Conservation (phyloP, 2,888 invertebrate genomes). For the Vesta saturnalis region DNA sequence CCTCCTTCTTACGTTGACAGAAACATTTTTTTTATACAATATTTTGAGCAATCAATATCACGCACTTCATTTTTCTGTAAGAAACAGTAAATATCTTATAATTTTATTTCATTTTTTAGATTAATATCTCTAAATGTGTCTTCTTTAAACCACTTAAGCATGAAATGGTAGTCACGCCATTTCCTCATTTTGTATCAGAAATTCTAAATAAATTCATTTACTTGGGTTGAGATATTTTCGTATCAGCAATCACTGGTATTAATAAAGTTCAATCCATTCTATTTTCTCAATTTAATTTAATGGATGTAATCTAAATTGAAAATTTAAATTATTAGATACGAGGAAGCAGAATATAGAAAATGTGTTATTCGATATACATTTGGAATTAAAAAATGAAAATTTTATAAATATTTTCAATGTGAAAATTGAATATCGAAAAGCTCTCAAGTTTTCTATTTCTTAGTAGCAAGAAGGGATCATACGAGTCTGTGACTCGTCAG, state of each 20-base stretch:
- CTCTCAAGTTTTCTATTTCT: slow-evolving; percentile 35
- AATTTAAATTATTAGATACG: too few species aligned
- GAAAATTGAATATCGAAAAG: slow-evolving; percentile 32
- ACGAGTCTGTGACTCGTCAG: slow-evolving; percentile 34
- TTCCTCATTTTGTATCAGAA: not conserved
- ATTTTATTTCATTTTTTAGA: not conserved
- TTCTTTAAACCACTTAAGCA: not conserved
- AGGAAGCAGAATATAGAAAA: too few species aligned
- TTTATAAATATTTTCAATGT: not conserved
- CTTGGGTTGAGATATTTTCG: not conserved
- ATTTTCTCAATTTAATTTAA: too few species aligned
- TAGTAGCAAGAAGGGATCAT: slow-evolving; percentile 30
- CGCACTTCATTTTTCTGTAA: too few species aligned
- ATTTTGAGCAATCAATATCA: too few species aligned
- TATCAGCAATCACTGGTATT: too few species aligned
- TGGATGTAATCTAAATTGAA: not conserved
- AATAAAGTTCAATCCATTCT: too few species aligned
- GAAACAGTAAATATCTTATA: too few species aligned
- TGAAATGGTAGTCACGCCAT: slow-evolving; percentile 5
- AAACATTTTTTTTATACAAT: too few species aligned
- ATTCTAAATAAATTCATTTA: not conserved
- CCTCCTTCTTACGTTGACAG: too few species aligned
- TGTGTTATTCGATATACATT: not conserved
- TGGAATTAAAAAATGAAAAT: not conserved
- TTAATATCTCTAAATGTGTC: not conserved